These are phyloP conservation scores for Myopa tessellatipennis DNA, from an alignment of 2,888 invertebrate genomes.

Conservation along the genomic window DNA sequence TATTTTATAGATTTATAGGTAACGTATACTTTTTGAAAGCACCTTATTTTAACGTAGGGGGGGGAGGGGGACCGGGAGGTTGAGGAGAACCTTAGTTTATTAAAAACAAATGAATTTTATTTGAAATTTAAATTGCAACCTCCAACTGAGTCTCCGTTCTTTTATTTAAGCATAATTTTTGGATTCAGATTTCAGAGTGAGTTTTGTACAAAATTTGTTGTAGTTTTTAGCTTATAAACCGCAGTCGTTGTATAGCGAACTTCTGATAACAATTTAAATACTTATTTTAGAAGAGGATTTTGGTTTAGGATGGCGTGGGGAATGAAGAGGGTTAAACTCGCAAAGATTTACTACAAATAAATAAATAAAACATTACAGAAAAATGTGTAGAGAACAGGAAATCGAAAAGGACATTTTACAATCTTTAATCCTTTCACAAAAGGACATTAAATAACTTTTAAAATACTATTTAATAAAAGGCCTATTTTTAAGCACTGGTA, in stretches of 20 bases:
- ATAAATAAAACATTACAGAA: conserved; percentile 33
- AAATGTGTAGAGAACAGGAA: conserved; percentile 17
- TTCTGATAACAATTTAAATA: too few relatives aligned
- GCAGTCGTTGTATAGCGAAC: too few relatives aligned
- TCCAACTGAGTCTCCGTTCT: too few relatives aligned
- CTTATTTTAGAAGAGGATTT: too few relatives aligned
- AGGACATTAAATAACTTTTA: not conserved
- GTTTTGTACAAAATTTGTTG: too few relatives aligned
- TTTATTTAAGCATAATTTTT: too few relatives aligned
- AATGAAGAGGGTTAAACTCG: not conserved
- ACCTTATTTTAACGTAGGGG: conserved; percentile 51
- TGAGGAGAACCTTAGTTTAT: too few relatives aligned
- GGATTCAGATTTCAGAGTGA: too few relatives aligned
- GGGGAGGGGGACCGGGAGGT: not conserved
- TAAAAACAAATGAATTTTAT: too few relatives aligned
- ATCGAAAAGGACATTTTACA: not conserved
- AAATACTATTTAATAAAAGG: not conserved
- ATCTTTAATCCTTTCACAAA: not conserved
- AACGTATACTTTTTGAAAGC: conserved; percentile 65
- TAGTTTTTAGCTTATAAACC: too few relatives aligned
- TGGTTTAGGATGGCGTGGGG: not conserved
- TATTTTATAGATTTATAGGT: conserved; percentile 31
- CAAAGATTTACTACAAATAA: not conserved
- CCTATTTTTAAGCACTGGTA: conserved; percentile 41
- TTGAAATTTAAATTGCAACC: too few relatives aligned